A percentile compares a stretch with the other conserved stretches of the same genome.
Evolutionary conservation across 2,888 invertebrate genomes (phyloP).

Genomic region (Himalopsyche tibetana): DNA sequence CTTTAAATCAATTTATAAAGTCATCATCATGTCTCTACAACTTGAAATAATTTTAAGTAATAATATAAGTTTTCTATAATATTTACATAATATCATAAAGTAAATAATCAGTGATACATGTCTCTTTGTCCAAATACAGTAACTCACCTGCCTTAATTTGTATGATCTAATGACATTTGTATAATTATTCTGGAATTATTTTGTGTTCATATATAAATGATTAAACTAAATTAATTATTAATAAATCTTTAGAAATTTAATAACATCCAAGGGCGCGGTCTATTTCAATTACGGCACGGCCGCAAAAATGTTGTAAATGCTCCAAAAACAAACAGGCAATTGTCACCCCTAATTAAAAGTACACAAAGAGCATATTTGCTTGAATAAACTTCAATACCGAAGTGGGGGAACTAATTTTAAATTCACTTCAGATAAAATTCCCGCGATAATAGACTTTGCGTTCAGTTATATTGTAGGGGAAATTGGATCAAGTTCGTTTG

Average conservation of each 20-base stretch:
- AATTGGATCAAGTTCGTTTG: conserved; percentile 43
- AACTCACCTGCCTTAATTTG: too few relatives aligned
- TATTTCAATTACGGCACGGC: conserved; percentile 9
- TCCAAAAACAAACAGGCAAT: conserved; percentile 37
- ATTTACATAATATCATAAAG: too few relatives aligned
- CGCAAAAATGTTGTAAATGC: conserved; percentile 7
- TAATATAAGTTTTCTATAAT: too few relatives aligned
- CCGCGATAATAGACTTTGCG: conserved; percentile 34
- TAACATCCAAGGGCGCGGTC: conserved; percentile 40
- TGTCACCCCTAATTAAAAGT: conserved; percentile 38
- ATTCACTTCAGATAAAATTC: conserved; percentile 25
- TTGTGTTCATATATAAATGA: background rate
- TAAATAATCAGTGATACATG: too few relatives aligned
- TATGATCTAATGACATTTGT: too few relatives aligned
- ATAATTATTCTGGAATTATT: too few relatives aligned
- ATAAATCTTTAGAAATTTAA: conserved; percentile 27
- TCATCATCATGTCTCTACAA: too few relatives aligned
- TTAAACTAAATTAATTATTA: conserved; percentile 9
- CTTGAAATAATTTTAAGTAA: too few relatives aligned
- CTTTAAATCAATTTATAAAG: too few relatives aligned
- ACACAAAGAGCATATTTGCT: conserved; percentile 38
- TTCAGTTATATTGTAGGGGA: conserved; percentile 9
- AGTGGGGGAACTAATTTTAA: conserved; percentile 43
- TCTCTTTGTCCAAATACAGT: too few relatives aligned
- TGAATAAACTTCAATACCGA: conserved; percentile 39